These are phyloP conservation scores for Gorsachius goisagi DNA, from an alignment of 2,113 vertebrate genomes.

Conservation along the genomic window DNA sequence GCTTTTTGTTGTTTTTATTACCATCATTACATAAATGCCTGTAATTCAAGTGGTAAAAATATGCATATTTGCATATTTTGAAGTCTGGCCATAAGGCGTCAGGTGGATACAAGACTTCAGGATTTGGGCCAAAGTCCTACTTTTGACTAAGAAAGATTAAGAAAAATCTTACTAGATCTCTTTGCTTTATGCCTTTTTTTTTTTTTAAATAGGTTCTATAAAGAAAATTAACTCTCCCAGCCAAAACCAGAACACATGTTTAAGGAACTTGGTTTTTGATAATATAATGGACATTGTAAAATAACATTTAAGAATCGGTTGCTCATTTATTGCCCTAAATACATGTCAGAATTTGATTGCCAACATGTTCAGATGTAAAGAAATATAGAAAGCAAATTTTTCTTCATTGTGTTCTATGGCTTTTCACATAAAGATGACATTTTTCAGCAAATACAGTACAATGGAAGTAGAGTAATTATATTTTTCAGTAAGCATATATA, in stretches of 20 bases:
- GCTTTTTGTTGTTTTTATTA: not conserved
- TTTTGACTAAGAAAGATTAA: not conserved
- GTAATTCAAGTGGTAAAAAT: not conserved
- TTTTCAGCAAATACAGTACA: not conserved
- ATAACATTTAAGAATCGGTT: not conserved
- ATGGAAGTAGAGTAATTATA: not conserved
- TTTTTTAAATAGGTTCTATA: not conserved
- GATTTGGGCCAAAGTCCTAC: not conserved
- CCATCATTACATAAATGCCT: not conserved
- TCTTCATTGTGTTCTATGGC: not conserved
- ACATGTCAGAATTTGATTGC: not conserved
- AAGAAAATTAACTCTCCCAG: too few species aligned
- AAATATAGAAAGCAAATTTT: not conserved
- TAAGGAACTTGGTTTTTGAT: not conserved
- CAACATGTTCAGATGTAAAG: not conserved
- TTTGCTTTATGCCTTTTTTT: not conserved
- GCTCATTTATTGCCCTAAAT: not conserved
- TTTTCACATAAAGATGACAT: not conserved
- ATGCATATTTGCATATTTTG: not conserved
- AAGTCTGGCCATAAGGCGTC: not conserved
- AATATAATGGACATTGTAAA: not conserved
- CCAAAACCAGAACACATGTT: not conserved
- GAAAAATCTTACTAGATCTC: not conserved
- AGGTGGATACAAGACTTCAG: not conserved
- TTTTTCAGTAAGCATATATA: not conserved